A percentile compares a stretch with the other conserved stretches of the same genome.
phyloP scores from a whole-genome alignment of 2,113 vertebrate genomes.

The Ginglymostoma cirratum region DNA sequence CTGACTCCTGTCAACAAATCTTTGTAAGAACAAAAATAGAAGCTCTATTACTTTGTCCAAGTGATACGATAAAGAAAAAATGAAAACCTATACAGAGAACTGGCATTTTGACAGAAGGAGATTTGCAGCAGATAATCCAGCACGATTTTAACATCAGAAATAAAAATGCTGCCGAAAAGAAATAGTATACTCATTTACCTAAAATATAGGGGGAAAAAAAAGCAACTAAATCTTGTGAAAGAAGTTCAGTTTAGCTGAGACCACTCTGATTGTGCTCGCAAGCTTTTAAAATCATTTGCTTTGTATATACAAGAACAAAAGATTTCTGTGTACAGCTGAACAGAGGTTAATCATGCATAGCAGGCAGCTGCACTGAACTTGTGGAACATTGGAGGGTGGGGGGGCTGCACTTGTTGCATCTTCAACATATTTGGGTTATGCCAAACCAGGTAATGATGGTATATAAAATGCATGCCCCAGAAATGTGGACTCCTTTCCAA shows the following conservation, averaged over 20 bases:
- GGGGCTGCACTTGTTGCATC: conserved; percentile 47
- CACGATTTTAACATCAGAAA: neutral
- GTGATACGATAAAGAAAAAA: conserved; percentile 60
- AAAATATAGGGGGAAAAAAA: conserved; percentile 1
- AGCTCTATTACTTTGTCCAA: conserved; percentile 63
- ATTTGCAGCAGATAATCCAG: conserved; percentile 13
- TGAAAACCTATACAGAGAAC: conserved; percentile 47
- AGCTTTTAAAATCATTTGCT: conserved; percentile 97
- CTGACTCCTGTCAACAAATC: conserved; percentile 64
- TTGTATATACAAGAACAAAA: conserved; percentile 92
- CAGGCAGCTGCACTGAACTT: conserved; percentile 66
- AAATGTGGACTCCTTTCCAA: neutral
- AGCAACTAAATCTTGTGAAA: conserved; percentile 43
- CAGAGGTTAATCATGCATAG: conserved; percentile 83
- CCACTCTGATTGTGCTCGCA: conserved; percentile 62
- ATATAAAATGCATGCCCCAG: neutral
- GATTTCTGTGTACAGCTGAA: conserved; percentile 82
- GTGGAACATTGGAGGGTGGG: conserved; percentile 59
- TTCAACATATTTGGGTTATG: conserved; percentile 27
- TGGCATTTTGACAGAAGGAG: conserved; percentile 36
- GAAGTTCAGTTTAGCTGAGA: conserved; percentile 46
- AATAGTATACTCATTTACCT: neutral
- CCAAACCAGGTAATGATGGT: conserved; percentile 6
- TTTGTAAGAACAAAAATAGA: conserved; percentile 68
- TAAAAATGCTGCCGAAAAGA: neutral